Percentiles rank a stretch among this genome's conserved stretches.
Conservation (phyloP, 2,888 invertebrate species). For the Amphipyra berbera region DNA sequence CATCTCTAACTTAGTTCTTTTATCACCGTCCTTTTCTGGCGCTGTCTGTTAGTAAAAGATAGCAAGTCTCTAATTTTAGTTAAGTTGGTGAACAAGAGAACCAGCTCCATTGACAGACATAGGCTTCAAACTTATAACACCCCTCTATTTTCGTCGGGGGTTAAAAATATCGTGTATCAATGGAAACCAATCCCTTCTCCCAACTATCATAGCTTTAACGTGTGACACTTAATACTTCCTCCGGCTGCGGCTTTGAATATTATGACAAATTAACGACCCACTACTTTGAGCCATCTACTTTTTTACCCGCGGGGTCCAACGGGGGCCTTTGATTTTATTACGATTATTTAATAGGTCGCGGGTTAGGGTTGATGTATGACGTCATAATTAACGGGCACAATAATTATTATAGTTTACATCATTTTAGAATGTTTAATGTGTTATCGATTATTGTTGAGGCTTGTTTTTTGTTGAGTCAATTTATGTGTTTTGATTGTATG, state of each 20-base stretch:
- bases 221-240: conserved; percentile 88
- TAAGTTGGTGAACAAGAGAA: too few relatives aligned
- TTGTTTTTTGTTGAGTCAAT: conserved; percentile 31
- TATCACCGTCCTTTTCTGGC: too few relatives aligned
- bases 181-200: conserved; percentile 62
- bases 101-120: too few relatives aligned
- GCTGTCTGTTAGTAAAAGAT: too few relatives aligned
- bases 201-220: conserved; percentile 78
- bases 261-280: conserved; percentile 73
- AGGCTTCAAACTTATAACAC: too few relatives aligned
- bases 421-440: conserved; percentile 50
- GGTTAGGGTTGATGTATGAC: conserved; percentile 82
- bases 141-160: too few relatives aligned
- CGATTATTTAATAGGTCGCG: conserved; percentile 73
- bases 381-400: conserved; percentile 85
- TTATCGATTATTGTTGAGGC: conserved; percentile 37
- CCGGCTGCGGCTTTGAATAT: conserved; percentile 72
- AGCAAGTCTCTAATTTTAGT: too few relatives aligned
- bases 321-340: conserved; percentile 65
- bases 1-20: too few relatives aligned
- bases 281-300: conserved; percentile 76
- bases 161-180: conserved; percentile 48
- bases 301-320: conserved; percentile 60
- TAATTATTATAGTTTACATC: conserved; percentile 62
- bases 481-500: conserved; percentile 18